Evolutionary conservation across 2,888 invertebrate species (phyloP).

Genomic region (Cremastobaeus sp.): DNA sequence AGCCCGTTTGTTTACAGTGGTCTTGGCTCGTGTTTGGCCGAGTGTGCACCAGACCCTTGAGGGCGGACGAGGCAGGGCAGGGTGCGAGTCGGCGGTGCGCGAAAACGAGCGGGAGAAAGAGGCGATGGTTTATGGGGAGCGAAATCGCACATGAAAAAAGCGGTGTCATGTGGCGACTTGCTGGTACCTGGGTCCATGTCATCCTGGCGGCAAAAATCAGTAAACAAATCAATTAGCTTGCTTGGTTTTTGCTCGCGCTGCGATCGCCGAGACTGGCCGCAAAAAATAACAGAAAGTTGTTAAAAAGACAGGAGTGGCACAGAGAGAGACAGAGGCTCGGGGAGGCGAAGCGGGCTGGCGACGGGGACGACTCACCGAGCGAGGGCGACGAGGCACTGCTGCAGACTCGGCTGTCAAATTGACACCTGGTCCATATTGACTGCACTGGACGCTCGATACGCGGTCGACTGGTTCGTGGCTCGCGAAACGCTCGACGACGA

Average conservation of each 20-base stretch:
- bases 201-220: conserved; percentile 64
- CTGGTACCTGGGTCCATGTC: conserved; percentile 72
- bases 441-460: conserved; percentile 54
- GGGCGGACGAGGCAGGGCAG: too few species aligned
- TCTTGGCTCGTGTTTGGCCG: too few species aligned
- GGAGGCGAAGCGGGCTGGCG: not conserved
- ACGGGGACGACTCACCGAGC: conserved; percentile 14
- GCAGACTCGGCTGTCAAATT: conserved; percentile 18
- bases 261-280: conserved; percentile 32
- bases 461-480: conserved; percentile 65
- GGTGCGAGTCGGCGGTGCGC: too few species aligned
- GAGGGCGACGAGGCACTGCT: too few species aligned
- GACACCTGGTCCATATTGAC: conserved; percentile 22
- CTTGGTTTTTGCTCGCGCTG: not conserved
- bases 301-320: not conserved
- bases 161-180: conserved; percentile 11
- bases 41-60: too few species aligned
- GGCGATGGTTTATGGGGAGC: too few species aligned
- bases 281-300: not conserved
- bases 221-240: conserved; percentile 44
- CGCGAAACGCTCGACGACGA: conserved; percentile 70
- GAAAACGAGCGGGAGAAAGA: too few species aligned
- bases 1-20: too few species aligned
- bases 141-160: conserved; percentile 9
- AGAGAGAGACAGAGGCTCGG: conserved; percentile 1